phyloP scores from a whole-genome alignment of 2,888 invertebrate species.

The Zaprionus lineosus region DNA sequence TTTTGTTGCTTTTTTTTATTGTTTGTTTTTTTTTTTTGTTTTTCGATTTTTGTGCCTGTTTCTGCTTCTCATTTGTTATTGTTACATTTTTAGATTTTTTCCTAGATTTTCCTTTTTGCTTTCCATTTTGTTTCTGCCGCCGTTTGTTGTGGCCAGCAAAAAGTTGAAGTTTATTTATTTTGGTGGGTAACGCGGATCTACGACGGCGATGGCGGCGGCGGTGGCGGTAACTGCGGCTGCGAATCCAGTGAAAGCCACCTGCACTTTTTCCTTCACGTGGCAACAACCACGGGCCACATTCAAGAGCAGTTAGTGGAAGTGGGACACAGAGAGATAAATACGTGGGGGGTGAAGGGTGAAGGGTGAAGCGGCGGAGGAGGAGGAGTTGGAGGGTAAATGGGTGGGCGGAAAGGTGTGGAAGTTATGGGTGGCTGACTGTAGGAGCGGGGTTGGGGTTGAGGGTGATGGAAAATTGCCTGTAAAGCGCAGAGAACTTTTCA shows the following conservation, averaged over 20 bases:
- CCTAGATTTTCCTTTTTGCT: conserved; percentile 13
- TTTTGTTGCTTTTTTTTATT: conserved; percentile 1
- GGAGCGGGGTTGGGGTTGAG: too few relatives aligned
- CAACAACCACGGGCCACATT: conserved; percentile 52
- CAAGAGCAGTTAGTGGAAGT: background rate
- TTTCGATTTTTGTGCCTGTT: conserved; percentile 48
- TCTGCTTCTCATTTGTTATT: conserved; percentile 64
- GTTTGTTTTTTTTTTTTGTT: conserved; percentile 17
- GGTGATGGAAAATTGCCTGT: conserved; percentile 59
- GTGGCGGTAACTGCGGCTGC: too few relatives aligned
- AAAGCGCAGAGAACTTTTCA: conserved; percentile 66
- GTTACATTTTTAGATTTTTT: conserved; percentile 69
- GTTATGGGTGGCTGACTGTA: too few relatives aligned
- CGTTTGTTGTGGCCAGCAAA: conserved; percentile 53
- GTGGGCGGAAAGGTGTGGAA: too few relatives aligned
- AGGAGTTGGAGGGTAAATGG: too few relatives aligned
- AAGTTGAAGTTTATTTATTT: conserved; percentile 74
- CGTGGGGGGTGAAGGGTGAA: conserved; percentile 1
- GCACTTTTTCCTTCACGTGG: conserved; percentile 71
- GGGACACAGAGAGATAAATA: background rate
- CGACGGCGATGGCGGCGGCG: too few relatives aligned
- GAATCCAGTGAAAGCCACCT: conserved; percentile 59
- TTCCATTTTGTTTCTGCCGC: background rate
- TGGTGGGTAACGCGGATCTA: too few relatives aligned
- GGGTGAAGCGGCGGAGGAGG: too few relatives aligned